Conservation (phyloP, 37 sponge, comb jelly and placozoan genomes). For the Hexactinellida sp. region DNA sequence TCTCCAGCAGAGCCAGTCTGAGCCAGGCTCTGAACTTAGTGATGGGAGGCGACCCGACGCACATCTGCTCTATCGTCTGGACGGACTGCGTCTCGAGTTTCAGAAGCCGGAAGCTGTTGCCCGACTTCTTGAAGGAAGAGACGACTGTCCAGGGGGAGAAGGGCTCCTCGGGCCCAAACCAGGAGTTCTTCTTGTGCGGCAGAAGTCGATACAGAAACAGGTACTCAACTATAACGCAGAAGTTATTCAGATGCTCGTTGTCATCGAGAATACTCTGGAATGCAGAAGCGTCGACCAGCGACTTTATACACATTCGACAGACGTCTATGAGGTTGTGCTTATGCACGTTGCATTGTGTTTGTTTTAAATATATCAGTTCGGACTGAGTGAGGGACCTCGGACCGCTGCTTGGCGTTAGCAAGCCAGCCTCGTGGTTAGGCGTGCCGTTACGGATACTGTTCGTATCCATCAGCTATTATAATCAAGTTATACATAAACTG, state of each 20-base stretch:
- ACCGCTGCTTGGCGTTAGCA: neutral
- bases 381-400: neutral
- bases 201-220: constrained; percentile 45
- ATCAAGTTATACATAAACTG: too few species aligned
- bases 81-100: neutral
- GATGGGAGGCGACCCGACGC: neutral
- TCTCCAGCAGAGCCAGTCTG: constrained; percentile 51
- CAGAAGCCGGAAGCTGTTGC: neutral
- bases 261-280: constrained; percentile 57
- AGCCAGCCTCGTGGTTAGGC: neutral
- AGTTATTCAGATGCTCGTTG: constrained; percentile 43
- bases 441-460: neutral
- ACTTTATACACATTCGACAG: constrained; percentile 63
- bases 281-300: constrained; percentile 58
- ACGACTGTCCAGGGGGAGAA: constrained; percentile 39
- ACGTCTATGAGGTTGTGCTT: neutral
- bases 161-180: constrained; percentile 37
- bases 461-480: neutral
- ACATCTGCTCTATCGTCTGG: neutral
- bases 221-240: constrained; percentile 56
- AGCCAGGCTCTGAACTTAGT: constrained; percentile 60
- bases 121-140: constrained; percentile 25
- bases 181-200: constrained; percentile 26
- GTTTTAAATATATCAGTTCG: neutral
- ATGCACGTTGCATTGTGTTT: neutral